Base-by-base conservation (phyloP, 2,888 invertebrate species). In the Lochmaea crataegi region DNA sequence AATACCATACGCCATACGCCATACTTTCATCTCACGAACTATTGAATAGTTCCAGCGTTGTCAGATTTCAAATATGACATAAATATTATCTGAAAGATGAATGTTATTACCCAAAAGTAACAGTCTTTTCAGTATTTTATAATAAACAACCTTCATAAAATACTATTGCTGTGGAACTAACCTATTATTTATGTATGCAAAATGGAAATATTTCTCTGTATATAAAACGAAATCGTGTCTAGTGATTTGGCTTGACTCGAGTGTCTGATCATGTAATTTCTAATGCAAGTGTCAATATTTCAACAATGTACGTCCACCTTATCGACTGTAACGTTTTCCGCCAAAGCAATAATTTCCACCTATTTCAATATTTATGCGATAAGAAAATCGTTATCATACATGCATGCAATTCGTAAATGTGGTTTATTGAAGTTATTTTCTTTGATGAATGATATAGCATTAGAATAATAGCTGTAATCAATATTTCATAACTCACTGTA, bases 341-440 rank as follows among this genome's bases (percentile, higher is more conserved):
- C 42, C 45, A 61, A 11, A 61, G 41, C 61, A 41, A 45, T 70
- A 70, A 70, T 61, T 70, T 53, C 26, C 16, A 32, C 42, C 56
- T 64, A 56, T 64, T 70, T 70, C 64, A 70, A 70, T 70, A 70
- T 70, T 70, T 70, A 70, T 64, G 42, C 56, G 69, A 63, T 64
- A 42, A 69, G 63, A 57, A 64, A 56, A 64, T 64, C 57, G 63
- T 72, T 72, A 68, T 72, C 65, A 64, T 68, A 68, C 65, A 69
- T 75, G 68, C 75, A 60, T 67, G 74, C 74, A 68, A 74, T 65
- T 72, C 65, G 72, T 72, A 75, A 69, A 68, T 75, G 69, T 72
- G 65, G 38, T 63, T 68, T 73, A 58, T 68, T 16, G 41, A 18
- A 32, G 26, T 48, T 6, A 61, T 65, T 65, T 73, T 73, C 72